Conservation (phyloP, 2,113 vertebrate genomes). For the Sus scrofa region T2T-Sscrofa CM000824.6:34632501-34633000, state of each 20-base stretch:
- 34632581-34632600: background rate
- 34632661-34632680: background rate
- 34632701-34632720: conserved; percentile 65
- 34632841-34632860: conserved; percentile 29
- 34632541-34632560: conserved; percentile 57
- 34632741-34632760: conserved; percentile 59
- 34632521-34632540: conserved; percentile 77
- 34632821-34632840: conserved; percentile 2
- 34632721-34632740: conserved; percentile 3
- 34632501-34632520: conserved; percentile 65
- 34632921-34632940: conserved; percentile 42
- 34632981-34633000: background rate
- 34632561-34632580: background rate
- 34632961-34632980: conserved; percentile 4
- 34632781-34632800: conserved; percentile 45
- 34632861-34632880: conserved; percentile 46
- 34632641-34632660: conserved; percentile 8
- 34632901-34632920: conserved; percentile 40
- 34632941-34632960: background rate
- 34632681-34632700: background rate
- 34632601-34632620: conserved; percentile 72
- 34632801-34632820: conserved; percentile 43
- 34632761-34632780: conserved; percentile 68
- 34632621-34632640: conserved; percentile 48
- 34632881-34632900: background rate